Evolutionary conservation across 2,888 invertebrate species (phyloP), one percentile per base, ranked within the genome.

Genomic region (Torymus auratus): DNA sequence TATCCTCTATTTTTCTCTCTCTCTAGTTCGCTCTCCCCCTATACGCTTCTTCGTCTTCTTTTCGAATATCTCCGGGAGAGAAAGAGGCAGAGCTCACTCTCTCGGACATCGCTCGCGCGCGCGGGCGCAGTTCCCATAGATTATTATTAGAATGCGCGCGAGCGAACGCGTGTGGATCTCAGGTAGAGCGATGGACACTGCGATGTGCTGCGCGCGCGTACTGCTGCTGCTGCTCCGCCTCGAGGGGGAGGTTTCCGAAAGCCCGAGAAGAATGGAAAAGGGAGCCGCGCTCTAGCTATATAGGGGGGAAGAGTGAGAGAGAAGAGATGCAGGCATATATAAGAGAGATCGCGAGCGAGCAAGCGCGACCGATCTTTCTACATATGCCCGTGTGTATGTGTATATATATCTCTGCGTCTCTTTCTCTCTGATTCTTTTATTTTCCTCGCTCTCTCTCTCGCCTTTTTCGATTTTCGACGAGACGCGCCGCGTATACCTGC

Each of bases 71-170:
- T 41, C 64, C 53, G 14, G 20, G 15, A 11, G 52, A 71, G 73
- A 62, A 41, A 67, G 67, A 71, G 41, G 14, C 23, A 53, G 60
- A 60, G 14, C 20, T 17, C 52, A 56, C 80, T 67, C 64, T 68
- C 75, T 79, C 55, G 79, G 80, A 68, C 83, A 80, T 83, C 75
- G 76, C 73, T 78, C 82, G 85, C 84, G 76, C 84, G 76, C 73
- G 79, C 82, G 85, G 84, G 75, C 84, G 82, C 85, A 85, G 84
- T 88, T 88, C 89, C 88, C 88, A 90, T 90, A 89, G 89, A 88
- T 90, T 90, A 89, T 90, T 90, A 90, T 89, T 89, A 90, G 90
- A 90, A 90, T 89, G 88, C 86, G 86, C 86, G 85, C 50, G 64
- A 53, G 76, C 67, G 69, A 84, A 73, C 71, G 75, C 69, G 69